A percentile compares a stretch with the other conserved stretches of the same genome.
Evolutionary conservation across 2,797 vertebrate species (phyloP).

Genomic region (Zonotrichia albicollis): DNA sequence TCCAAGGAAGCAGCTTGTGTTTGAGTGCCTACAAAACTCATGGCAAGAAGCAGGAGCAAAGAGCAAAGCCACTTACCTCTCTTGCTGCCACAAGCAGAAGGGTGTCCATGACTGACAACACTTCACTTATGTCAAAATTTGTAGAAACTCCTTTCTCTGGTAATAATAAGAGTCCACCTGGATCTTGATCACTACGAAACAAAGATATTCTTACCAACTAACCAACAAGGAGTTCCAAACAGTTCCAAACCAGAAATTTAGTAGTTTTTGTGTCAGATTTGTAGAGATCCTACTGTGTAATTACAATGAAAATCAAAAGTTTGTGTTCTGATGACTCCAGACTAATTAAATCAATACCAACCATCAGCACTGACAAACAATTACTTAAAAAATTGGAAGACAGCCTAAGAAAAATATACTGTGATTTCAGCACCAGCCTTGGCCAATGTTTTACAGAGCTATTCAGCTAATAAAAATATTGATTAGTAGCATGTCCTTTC

Average conservation of each 20-base stretch:
- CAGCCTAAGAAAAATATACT: neutral
- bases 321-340: neutral
- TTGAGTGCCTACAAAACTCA: neutral
- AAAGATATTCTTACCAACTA: neutral
- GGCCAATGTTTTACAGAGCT: neutral
- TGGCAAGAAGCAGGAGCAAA: neutral
- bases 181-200: constrained; percentile 88
- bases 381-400: neutral
- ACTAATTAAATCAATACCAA: neutral
- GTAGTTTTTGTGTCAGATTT: neutral
- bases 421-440: neutral
- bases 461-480: neutral
- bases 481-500: neutral
- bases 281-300: neutral
- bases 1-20: neutral
- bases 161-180: constrained; percentile 89
- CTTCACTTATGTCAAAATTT: constrained; percentile 84
- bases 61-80: constrained; percentile 80
- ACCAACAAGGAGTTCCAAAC: neutral
- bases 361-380: neutral
- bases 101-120: constrained; percentile 90
- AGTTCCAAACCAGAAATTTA: neutral
- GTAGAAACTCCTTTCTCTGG: constrained; percentile 87
- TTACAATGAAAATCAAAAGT: neutral
- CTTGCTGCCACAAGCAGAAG: constrained; percentile 87